Percentiles rank a stretch among this genome's conserved stretches.
Conservation (phyloP, 2,113 vertebrate genomes). For the Hassar affinis region DNA sequence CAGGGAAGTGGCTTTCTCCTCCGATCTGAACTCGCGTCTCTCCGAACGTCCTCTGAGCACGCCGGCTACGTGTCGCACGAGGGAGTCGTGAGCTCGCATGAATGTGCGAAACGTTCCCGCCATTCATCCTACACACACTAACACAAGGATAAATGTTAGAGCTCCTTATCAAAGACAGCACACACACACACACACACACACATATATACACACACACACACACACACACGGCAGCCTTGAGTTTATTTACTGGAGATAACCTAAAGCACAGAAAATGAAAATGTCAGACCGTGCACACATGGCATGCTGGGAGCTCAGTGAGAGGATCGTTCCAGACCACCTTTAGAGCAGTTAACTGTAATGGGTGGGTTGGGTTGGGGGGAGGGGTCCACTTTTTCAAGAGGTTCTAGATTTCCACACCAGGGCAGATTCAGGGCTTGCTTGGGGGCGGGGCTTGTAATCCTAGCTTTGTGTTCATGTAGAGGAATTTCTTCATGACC, state of each 20-base stretch:
- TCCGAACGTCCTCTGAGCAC: not conserved
- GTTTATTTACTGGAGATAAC: slow-evolving; percentile 13
- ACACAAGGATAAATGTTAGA: slow-evolving; percentile 53
- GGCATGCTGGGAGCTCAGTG: not conserved
- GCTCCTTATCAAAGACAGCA: slow-evolving; percentile 41
- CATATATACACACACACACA: slow-evolving; percentile 6
- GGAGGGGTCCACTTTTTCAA: too few species aligned
- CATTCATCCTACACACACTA: slow-evolving; percentile 32
- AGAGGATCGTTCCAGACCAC: not conserved
- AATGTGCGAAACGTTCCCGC: slow-evolving; percentile 31
- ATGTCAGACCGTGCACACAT: not conserved
- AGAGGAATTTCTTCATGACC: too few species aligned
- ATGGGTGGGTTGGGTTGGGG: not conserved
- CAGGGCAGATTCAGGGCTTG: too few species aligned
- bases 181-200: slow-evolving; percentile 23
- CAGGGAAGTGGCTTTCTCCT: not conserved
- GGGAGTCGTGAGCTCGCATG: slow-evolving; percentile 45
- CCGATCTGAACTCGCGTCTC: not conserved
- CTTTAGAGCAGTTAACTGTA: not conserved
- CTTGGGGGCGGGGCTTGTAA: too few species aligned
- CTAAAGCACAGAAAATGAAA: not conserved
- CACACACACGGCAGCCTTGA: not conserved
- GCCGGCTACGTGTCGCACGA: not conserved
- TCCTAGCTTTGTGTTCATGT: too few species aligned
- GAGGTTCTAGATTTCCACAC: not conserved